Base-by-base conservation (phyloP, 2,888 invertebrate species). In the Phlogophora meticulosa region DNA sequence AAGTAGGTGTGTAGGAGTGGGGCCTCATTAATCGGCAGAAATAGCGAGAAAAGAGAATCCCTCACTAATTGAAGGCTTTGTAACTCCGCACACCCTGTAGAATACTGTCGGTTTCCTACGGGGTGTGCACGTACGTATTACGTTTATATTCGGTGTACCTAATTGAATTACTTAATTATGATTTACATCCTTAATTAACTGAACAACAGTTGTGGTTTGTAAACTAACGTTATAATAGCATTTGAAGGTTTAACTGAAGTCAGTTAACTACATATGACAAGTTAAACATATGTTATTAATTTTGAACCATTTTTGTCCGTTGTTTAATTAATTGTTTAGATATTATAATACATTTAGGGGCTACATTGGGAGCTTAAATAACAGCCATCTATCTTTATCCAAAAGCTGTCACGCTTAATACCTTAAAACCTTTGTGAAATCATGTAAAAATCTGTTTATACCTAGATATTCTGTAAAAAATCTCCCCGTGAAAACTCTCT, bases 1-100 rank as follows among this genome's bases (percentile, higher is more conserved):
- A 43, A 65, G 56, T 63, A 64, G 48, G 34, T 51, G 55, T 59
- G 59, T 57, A 59, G 32, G 52, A 53, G 51, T 20, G 49, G 24
- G 57, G 59, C 45, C 65, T 78, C 71, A 78, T 80, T 76, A 78
- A 76, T 80, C 71, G 81, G 55, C 69, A 52, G 66, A 64, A 80
- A 78, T 69, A 73, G 59, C 64, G 65, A 72, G 71, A 78, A 80
- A 78, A 78, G 72, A 67, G 78, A 76, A 80, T 76, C 72, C 64
- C 53, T 78, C 61, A 67, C 69, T 80, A 78, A 80, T 80, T 80
- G 78, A 78, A 76, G 67, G 71, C 76, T 78, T 80, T 78, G 66
- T 72, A 68, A 62, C 67, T 66, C 24, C 61, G 24, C 59, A 51
- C 42, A 68, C 11, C 32, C 49, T 69, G 62, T 67, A 76, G 34